A percentile compares a stretch with the other conserved stretches of the same genome.
phyloP scores from a whole-genome alignment of 2,888 invertebrate genomes.

The Spodoptera littoralis region DNA sequence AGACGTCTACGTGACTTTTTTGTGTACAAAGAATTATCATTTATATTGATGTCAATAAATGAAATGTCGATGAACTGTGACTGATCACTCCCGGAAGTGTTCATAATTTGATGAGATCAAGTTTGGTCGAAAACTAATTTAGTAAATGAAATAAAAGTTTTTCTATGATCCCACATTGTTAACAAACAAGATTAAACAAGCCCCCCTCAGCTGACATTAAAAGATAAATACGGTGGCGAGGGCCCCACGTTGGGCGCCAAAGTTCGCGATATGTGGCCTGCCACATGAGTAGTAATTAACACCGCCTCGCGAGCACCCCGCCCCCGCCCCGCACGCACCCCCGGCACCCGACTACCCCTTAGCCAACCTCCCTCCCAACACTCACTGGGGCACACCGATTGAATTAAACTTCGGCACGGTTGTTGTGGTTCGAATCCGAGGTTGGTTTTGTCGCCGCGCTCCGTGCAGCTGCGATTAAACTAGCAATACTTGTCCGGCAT shows the following conservation, averaged over 20 bases:
- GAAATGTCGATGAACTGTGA: background rate
- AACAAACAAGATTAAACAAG: slow-evolving; percentile 70
- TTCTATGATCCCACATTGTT: slow-evolving; percentile 68
- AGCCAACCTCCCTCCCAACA: slow-evolving; percentile 59
- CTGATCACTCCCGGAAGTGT: background rate
- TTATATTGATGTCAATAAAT: background rate
- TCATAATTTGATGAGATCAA: slow-evolving; percentile 20
- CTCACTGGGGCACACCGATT: slow-evolving; percentile 83
- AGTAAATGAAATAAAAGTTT: slow-evolving; percentile 58
- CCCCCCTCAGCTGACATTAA: slow-evolving; percentile 75
- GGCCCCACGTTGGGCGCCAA: slow-evolving; percentile 80
- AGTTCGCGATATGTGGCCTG: slow-evolving; percentile 86
- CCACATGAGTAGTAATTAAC: slow-evolving; percentile 88
- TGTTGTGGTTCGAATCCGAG: slow-evolving; percentile 85
- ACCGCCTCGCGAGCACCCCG: slow-evolving; percentile 73
- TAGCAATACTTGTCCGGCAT: slow-evolving; percentile 82
- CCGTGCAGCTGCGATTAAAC: slow-evolving; percentile 86
- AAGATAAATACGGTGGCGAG: slow-evolving; percentile 80
- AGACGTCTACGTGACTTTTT: slow-evolving; percentile 4
- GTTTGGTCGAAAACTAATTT: slow-evolving; percentile 33
- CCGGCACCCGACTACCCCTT: slow-evolving; percentile 42
- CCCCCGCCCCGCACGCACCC: slow-evolving; percentile 52
- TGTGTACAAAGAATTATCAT: background rate
- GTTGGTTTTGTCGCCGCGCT: slow-evolving; percentile 85
- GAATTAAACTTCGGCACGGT: slow-evolving; percentile 88